phyloP scores from a whole-genome alignment of 2,888 invertebrate species.

The Atethmia centrago region DNA sequence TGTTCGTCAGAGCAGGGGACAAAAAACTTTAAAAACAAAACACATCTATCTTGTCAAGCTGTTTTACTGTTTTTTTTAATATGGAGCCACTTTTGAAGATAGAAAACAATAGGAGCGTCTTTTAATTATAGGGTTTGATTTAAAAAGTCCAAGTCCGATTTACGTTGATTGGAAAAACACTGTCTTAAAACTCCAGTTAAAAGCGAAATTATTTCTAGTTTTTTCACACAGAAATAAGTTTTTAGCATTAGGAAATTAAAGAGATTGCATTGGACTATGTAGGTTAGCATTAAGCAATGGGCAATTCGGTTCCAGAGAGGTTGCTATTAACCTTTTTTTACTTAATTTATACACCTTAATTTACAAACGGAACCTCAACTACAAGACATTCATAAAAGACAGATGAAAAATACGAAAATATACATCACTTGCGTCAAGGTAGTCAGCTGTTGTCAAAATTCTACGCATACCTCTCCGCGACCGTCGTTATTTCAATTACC shows the following conservation, averaged over 20 bases:
- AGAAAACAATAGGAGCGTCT: constrained; percentile 47
- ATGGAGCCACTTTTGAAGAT: neutral
- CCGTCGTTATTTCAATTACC: constrained; percentile 90
- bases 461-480: constrained; percentile 85
- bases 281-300: neutral
- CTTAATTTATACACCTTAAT: neutral
- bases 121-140: constrained; percentile 46
- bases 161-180: constrained; percentile 5
- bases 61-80: constrained; percentile 78
- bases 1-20: constrained; percentile 73
- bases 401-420: constrained; percentile 64
- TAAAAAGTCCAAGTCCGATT: constrained; percentile 7
- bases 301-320: neutral
- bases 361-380: constrained; percentile 18
- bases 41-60: constrained; percentile 73
- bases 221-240: neutral
- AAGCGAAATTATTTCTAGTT: neutral
- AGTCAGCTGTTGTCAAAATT: constrained; percentile 89
- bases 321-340: neutral
- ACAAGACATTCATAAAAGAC: constrained; percentile 60
- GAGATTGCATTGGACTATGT: neutral
- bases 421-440: constrained; percentile 59
- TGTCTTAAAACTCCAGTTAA: neutral
- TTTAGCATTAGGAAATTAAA: neutral
- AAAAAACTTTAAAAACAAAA: constrained; percentile 75